Evolutionary conservation across 2,797 vertebrate species (phyloP).

Genomic region (Garrulus glandarius): DNA sequence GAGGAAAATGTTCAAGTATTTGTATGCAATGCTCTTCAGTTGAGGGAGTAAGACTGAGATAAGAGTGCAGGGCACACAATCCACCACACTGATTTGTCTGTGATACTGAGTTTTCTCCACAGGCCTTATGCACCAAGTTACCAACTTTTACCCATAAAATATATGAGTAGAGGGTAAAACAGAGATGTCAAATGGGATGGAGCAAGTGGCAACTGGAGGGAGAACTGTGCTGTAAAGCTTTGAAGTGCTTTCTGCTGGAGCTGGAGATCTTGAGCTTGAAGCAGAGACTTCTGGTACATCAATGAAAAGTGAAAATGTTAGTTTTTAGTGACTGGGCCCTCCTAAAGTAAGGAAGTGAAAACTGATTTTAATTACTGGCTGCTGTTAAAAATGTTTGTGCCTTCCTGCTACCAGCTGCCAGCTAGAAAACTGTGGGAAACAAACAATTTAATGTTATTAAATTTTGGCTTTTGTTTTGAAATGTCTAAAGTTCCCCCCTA

Average conservation of each 20-base stretch:
- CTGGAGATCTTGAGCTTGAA: background rate
- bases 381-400: background rate
- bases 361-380: background rate
- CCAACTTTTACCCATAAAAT: background rate
- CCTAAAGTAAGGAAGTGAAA: background rate
- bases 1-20: background rate
- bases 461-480: background rate
- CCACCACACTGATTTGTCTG: background rate
- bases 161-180: background rate
- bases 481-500: accelerated
- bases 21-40: background rate
- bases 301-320: background rate
- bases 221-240: background rate
- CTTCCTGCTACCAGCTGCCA: background rate
- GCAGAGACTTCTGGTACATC: background rate
- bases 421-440: background rate
- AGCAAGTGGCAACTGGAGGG: background rate
- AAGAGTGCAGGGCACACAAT: background rate
- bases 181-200: background rate
- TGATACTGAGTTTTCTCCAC: background rate
- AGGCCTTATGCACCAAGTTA: background rate
- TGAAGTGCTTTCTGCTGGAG: background rate
- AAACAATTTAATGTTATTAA: background rate
- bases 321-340: background rate
- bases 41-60: background rate